A percentile compares a stretch with the other conserved stretches of the same genome.
phyloP scores from a whole-genome alignment of 2,888 invertebrate genomes.

The Panopea generosa region DNA sequence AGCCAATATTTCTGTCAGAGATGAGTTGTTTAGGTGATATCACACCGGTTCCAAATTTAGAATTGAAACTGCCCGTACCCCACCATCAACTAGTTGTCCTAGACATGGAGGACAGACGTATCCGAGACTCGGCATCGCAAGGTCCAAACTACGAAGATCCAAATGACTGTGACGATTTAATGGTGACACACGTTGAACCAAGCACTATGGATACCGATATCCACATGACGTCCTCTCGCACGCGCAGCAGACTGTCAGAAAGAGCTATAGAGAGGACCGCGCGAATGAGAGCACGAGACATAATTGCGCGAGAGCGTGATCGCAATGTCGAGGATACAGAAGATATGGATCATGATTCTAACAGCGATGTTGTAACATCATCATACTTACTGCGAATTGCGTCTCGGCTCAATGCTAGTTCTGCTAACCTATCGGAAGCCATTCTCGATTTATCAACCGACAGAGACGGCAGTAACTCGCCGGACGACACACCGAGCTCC shows the following conservation, averaged over 20 bases:
- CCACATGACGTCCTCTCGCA: slow-evolving; percentile 12
- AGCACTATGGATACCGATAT: slow-evolving; percentile 7
- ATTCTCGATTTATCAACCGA: slow-evolving; percentile 59
- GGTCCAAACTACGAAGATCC: slow-evolving; percentile 30
- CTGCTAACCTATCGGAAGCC: slow-evolving; percentile 70
- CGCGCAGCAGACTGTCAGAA: slow-evolving; percentile 27
- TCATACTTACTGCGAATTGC: slow-evolving; percentile 68
- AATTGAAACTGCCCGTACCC: slow-evolving; percentile 72
- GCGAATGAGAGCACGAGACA: slow-evolving; percentile 37
- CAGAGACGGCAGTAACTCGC: slow-evolving; percentile 26
- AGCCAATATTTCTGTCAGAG: slow-evolving; percentile 75
- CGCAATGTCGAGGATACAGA: slow-evolving; percentile 51
- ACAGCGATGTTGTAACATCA: slow-evolving; percentile 62
- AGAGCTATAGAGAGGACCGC: slow-evolving; percentile 30
- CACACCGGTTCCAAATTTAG: slow-evolving; percentile 64
- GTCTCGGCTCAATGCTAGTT: slow-evolving; percentile 67
- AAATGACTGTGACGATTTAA: slow-evolving; percentile 56
- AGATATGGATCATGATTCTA: slow-evolving; percentile 57
- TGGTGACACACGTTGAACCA: slow-evolving; percentile 46
- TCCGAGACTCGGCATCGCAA: slow-evolving; percentile 42
- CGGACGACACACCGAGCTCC: slow-evolving; percentile 36
- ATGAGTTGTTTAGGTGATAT: slow-evolving; percentile 80
- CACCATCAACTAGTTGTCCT: slow-evolving; percentile 73
- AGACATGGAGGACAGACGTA: slow-evolving; percentile 62
- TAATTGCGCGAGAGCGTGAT: slow-evolving; percentile 34